phyloP scores from a whole-genome alignment of 2,888 invertebrate genomes.

The Leptopilina syphax region DNA sequence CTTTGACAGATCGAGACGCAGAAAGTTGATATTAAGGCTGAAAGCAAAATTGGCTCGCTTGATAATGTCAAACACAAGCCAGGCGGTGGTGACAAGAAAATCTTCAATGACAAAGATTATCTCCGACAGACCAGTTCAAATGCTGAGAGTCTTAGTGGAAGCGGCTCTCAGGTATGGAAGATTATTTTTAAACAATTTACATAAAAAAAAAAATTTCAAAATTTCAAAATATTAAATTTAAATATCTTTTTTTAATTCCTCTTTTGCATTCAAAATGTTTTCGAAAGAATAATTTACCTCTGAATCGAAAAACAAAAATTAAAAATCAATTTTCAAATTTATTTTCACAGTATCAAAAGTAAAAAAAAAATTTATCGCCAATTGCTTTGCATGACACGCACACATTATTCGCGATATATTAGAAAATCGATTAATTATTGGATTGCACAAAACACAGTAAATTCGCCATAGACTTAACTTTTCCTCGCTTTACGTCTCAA shows the following conservation, averaged over 20 bases:
- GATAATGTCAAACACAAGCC: conserved; percentile 95
- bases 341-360: not conserved
- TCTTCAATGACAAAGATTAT: conserved; percentile 95
- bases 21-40: conserved; percentile 94
- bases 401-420: conserved; percentile 15
- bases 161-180: conserved; percentile 71
- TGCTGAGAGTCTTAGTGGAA: conserved; percentile 71
- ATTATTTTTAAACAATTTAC: not conserved
- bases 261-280: too few relatives aligned
- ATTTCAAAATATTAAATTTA: not conserved
- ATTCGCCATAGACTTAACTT: conserved; percentile 33
- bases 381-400: conserved; percentile 38
- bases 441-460: conserved; percentile 38
- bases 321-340: not conserved
- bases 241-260: not conserved
- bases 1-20: conserved; percentile 88
- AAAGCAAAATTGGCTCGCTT: conserved; percentile 94
- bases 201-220: not conserved
- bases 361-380: not conserved
- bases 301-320: not conserved
- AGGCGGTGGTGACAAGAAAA: conserved; percentile 95
- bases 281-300: not conserved
- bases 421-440: conserved; percentile 29
- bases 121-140: conserved; percentile 83
- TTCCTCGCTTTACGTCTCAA: conserved; percentile 15